A percentile compares a stretch with the other conserved stretches of the same genome.
Evolutionary conservation across 2,888 invertebrate species (phyloP).

Genomic region (Tyria jacobaeae): DNA sequence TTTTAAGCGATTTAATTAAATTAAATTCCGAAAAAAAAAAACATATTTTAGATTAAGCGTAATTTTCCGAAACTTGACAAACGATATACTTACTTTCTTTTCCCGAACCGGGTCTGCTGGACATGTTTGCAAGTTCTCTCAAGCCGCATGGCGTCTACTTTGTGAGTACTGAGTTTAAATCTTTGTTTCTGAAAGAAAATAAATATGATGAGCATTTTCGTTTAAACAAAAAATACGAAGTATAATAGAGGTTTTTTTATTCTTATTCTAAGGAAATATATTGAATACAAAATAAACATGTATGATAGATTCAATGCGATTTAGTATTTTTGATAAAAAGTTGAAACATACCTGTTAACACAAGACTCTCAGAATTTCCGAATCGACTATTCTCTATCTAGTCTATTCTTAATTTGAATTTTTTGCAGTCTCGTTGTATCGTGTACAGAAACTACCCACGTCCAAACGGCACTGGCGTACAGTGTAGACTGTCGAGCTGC

Average conservation of each 20-base stretch:
- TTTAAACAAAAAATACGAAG: background rate
- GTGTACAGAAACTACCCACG: background rate
- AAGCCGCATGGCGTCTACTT: background rate
- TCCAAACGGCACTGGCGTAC: background rate
- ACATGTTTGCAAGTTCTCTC: background rate
- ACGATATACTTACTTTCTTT: background rate
- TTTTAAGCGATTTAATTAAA: too few species aligned
- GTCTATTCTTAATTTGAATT: background rate
- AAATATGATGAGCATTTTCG: background rate
- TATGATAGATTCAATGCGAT: too few species aligned
- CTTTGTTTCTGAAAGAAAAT: background rate
- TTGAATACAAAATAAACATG: too few species aligned
- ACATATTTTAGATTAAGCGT: too few species aligned
- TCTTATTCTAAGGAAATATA: background rate
- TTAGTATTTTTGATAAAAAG: background rate
- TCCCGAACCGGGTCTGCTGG: background rate
- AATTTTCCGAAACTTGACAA: too few species aligned
- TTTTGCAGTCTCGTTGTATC: background rate
- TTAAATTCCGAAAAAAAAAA: too few species aligned
- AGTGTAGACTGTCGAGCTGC: background rate
- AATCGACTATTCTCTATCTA: too few species aligned
- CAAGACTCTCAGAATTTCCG: too few species aligned
- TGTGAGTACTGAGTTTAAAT: background rate
- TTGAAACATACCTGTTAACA: background rate
- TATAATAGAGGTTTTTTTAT: background rate